These are phyloP conservation scores for Urocitellus parryii DNA, from an alignment of 2,113 vertebrate genomes.

Conservation along the genomic window DNA sequence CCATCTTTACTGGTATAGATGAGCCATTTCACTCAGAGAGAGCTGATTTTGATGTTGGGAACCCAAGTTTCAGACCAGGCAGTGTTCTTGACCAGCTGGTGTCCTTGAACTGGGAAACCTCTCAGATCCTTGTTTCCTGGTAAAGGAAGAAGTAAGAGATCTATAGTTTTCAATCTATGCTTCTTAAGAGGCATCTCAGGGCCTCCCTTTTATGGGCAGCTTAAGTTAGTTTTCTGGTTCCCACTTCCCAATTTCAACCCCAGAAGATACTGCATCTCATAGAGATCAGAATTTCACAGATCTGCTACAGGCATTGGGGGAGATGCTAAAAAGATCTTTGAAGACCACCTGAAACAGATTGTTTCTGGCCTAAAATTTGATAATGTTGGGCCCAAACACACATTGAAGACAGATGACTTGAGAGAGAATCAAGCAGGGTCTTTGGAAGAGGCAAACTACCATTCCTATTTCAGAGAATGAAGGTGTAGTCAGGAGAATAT, in stretches of 20 bases:
- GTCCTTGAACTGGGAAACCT: neutral
- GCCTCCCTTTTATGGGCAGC: neutral
- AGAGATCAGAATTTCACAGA: neutral
- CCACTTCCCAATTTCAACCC: neutral
- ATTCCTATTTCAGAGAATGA: neutral
- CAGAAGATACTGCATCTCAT: neutral
- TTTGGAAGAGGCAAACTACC: neutral
- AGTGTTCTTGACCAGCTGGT: neutral
- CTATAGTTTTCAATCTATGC: neutral
- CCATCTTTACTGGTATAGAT: no score
- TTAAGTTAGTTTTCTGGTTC: neutral
- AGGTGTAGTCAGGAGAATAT: neutral
- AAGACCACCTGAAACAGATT: neutral
- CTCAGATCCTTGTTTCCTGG: neutral
- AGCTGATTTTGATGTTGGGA: neutral
- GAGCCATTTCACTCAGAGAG: neutral
- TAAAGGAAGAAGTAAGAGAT: neutral
- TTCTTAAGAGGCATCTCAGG: neutral
- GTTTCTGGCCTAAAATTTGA: neutral
- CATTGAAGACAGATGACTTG: neutral
- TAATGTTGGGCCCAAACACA: neutral
- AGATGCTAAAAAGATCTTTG: neutral
- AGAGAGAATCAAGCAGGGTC: neutral
- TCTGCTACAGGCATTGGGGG: no score
- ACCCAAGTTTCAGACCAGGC: neutral